Conservation (phyloP, 2,888 invertebrate species). For the Scaptomyza reducta region DNA sequence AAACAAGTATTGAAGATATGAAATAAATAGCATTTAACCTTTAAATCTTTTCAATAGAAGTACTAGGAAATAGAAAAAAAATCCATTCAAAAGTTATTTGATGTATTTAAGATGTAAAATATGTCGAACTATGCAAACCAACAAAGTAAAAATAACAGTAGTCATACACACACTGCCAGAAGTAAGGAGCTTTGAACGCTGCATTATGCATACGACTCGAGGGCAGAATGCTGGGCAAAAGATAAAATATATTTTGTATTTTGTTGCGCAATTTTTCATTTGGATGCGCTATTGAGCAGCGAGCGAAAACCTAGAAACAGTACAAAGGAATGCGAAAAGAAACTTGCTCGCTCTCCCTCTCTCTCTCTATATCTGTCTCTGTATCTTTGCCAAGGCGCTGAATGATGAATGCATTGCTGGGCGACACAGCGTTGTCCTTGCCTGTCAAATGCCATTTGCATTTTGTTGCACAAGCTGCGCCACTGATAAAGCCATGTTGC, state of each 20-base stretch:
- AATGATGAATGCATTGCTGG: slow-evolving; percentile 64
- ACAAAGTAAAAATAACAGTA: slow-evolving; percentile 40
- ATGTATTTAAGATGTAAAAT: slow-evolving; percentile 36
- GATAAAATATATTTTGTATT: slow-evolving; percentile 65
- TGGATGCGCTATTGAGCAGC: slow-evolving; percentile 79
- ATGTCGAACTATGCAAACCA: slow-evolving; percentile 33
- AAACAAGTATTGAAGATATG: no score
- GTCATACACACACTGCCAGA: slow-evolving; percentile 7
- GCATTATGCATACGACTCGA: slow-evolving; percentile 50
- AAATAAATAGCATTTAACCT: no score
- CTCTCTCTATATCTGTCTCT: background rate
- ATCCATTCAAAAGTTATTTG: no score
- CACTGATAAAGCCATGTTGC: slow-evolving; percentile 56
- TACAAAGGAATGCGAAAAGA: slow-evolving; percentile 40
- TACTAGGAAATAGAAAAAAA: no score
- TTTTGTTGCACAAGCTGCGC: slow-evolving; percentile 36
- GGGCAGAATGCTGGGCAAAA: slow-evolving; percentile 26
- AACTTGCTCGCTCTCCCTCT: background rate
- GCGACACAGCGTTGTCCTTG: slow-evolving; percentile 57
- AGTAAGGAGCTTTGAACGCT: slow-evolving; percentile 20
- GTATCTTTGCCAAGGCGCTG: slow-evolving; percentile 42
- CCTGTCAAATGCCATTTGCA: slow-evolving; percentile 61
- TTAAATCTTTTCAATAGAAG: no score
- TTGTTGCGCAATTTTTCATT: slow-evolving; percentile 65
- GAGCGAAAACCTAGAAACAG: slow-evolving; percentile 65